phyloP scores from a whole-genome alignment of 2,113 vertebrate species.

The Coturnix japonica region DNA sequence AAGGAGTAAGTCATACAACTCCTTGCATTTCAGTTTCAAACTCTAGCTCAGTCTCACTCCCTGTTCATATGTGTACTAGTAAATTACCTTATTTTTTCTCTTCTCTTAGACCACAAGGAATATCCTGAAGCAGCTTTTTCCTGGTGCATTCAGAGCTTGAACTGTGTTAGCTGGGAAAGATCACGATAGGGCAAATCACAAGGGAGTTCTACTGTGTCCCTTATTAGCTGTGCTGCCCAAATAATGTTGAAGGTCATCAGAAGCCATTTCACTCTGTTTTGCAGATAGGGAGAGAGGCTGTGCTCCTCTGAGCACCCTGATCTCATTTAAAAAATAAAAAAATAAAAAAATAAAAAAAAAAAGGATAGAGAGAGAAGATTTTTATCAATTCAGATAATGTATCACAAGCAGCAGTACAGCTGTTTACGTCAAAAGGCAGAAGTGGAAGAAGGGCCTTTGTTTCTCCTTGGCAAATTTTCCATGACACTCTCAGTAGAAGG shows the following conservation, averaged over 20 bases:
- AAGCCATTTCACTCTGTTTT: constrained; percentile 45
- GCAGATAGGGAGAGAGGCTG: background rate
- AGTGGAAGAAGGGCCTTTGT: constrained; percentile 28
- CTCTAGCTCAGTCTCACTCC: background rate
- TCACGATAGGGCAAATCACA: constrained; percentile 41
- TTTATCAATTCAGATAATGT: constrained; percentile 30
- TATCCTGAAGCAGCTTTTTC: constrained; percentile 32
- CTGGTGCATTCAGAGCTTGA: constrained; percentile 44
- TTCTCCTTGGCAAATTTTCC: constrained; percentile 52
- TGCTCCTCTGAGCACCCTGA: constrained; percentile 18
- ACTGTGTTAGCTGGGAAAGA: constrained; percentile 43
- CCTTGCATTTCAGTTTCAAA: background rate
- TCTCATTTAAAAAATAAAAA: constrained; percentile 4
- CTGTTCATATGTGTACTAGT: background rate
- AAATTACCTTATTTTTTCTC: background rate
- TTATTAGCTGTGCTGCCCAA: constrained; percentile 64
- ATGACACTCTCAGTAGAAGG: constrained; percentile 1
- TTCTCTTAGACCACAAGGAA: background rate
- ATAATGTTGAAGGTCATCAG: constrained; percentile 57
- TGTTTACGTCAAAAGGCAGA: constrained; percentile 24
- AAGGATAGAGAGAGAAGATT: constrained; percentile 21
- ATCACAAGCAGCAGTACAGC: constrained; percentile 6
- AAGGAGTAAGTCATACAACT: background rate
- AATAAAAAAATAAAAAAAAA: too few relatives aligned
- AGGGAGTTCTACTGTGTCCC: constrained; percentile 52